Evolutionary conservation across 2,113 vertebrate species (phyloP).

Genomic region (Rostratula benghalensis): DNA sequence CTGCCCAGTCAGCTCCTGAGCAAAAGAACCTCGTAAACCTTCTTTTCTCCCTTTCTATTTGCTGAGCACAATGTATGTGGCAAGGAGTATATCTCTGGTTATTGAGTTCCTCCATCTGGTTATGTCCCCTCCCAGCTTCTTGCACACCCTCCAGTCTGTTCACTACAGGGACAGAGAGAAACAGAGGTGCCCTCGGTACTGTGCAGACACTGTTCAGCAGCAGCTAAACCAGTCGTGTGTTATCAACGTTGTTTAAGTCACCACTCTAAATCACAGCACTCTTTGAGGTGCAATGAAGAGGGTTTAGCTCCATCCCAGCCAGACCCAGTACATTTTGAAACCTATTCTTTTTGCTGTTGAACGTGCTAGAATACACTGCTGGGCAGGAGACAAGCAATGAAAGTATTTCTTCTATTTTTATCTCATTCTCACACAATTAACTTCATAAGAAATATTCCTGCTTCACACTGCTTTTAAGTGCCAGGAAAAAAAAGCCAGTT

Average conservation of each 20-base stretch:
- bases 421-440: not conserved
- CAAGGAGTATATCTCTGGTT: not conserved
- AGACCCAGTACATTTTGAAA: not conserved
- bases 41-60: not conserved
- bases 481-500: not conserved
- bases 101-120: not conserved
- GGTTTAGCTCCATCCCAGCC: not conserved
- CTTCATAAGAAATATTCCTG: not conserved
- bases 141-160: not conserved
- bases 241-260: not conserved
- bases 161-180: not conserved
- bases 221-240: not conserved
- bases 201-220: not conserved
- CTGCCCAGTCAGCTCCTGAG: not conserved
- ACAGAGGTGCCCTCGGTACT: not conserved
- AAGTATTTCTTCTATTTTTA: not conserved
- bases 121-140: not conserved
- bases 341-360: not conserved
- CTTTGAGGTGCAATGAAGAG: not conserved
- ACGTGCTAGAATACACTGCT: not conserved
- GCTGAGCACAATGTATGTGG: not conserved
- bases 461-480: not conserved
- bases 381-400: not conserved
- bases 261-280: not conserved
- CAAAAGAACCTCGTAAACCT: too few species aligned